Base-by-base conservation (phyloP, 2,888 invertebrate genomes). In the Chymomyza amoena region DNA sequence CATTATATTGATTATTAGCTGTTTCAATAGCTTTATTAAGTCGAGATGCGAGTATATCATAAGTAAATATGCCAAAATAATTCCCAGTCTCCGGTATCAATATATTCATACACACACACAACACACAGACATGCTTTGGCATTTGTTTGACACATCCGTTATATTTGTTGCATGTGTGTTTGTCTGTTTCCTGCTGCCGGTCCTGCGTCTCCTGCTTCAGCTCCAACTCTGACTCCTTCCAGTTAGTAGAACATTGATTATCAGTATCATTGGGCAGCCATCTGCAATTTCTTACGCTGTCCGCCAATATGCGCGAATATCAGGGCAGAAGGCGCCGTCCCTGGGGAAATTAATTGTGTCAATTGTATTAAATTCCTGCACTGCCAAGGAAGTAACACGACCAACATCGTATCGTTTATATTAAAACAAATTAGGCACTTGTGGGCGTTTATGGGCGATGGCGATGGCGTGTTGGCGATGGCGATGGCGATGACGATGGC, bases 401-500 rank as follows among this genome's bases (percentile, higher is more conserved):
- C 57, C 16, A 54, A 18, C 54, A 25, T 56, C 61, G 61, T 61
- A 67, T 67, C 67, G 61, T 67, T 67, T 67, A 56, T 67, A 67
- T 67, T 67, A 67, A 67, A 67, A 61, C 67, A 67, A 67, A 67
- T 67, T 67, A 67, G 67, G 67, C 67, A 67, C 67, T 67, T 67
- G 67, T 51, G 67, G 67, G 67, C 67, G 67, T 67, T 67, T 67
- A 67, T 67, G 61, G 57, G 57, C 54, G 54, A 18, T 54, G 54
- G n/a, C 52, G 52, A 18, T 52, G 52, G n/a, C 18, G 52, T n/a
- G n/a, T n/a, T n/a, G n/a, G n/a, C n/a, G n/a, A 16, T 16, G 52
- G 59, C 36, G 7, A 7, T n/a, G 57, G 15, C 7, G 20, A 6
- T 25, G 20, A 20, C 32, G 28, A 57, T 20, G 57, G 57, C 60